Percentiles rank a stretch among this genome's conserved stretches.
phyloP scores from a whole-genome alignment of 2,113 vertebrate species.

The Sminthopsis crassicaudata region DNA sequence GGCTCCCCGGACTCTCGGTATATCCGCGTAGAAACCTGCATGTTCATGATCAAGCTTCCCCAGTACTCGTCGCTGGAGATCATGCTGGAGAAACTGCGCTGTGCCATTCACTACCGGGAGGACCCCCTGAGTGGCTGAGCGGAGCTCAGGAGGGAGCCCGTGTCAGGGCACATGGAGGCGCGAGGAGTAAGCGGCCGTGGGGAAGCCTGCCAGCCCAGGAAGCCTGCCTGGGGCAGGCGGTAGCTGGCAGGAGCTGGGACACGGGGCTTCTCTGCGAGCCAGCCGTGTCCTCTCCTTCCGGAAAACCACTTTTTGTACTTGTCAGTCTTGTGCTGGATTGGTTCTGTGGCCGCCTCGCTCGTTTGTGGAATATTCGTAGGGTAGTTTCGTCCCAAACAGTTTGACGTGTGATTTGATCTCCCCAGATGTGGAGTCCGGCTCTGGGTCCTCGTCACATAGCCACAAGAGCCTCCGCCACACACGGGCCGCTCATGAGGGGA shows the following conservation, averaged over 20 bases:
- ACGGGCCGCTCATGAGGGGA: neutral
- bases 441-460: neutral
- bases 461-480: neutral
- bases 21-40: slow-evolving; percentile 98
- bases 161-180: slow-evolving; percentile 45
- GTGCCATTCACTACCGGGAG: slow-evolving; percentile 98
- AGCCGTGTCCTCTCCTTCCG: slow-evolving; percentile 73
- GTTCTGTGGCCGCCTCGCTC: slow-evolving; percentile 83
- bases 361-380: slow-evolving; percentile 87
- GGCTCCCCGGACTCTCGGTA: slow-evolving; percentile 95
- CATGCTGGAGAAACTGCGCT: slow-evolving; percentile 97
- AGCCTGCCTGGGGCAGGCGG: slow-evolving; percentile 42
- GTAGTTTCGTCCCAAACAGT: slow-evolving; percentile 83
- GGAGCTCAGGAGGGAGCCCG: neutral
- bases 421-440: slow-evolving; percentile 56
- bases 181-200: neutral
- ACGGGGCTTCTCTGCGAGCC: slow-evolving; percentile 76
- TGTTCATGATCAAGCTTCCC: slow-evolving; percentile 99
- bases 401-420: slow-evolving; percentile 81
- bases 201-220: neutral
- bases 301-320: slow-evolving; percentile 83
- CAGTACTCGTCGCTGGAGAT: slow-evolving; percentile 96
- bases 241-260: slow-evolving; percentile 72
- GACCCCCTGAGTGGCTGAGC: slow-evolving; percentile 97
- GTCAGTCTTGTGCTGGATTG: slow-evolving; percentile 85